phyloP scores from a whole-genome alignment of 2,797 vertebrate genomes.

The Cuniculus paca region DNA sequence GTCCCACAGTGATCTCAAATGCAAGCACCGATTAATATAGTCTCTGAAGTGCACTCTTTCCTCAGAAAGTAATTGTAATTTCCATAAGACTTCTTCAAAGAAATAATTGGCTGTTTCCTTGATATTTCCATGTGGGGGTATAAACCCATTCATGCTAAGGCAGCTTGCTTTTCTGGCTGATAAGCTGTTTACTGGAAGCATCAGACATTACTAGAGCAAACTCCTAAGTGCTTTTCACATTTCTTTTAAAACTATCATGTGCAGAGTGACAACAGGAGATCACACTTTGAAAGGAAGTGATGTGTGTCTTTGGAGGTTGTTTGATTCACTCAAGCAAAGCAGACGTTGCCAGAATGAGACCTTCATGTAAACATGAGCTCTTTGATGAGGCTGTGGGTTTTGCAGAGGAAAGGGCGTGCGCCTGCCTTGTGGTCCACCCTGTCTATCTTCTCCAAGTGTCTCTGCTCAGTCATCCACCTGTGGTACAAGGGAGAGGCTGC shows the following conservation, averaged over 20 bases:
- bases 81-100: slow-evolving; percentile 9
- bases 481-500: not conserved
- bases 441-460: not conserved
- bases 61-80: not conserved
- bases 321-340: not conserved
- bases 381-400: not conserved
- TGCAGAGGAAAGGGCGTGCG: rapidly evolving
- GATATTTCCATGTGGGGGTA: not conserved
- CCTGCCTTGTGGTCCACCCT: not conserved
- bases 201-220: slow-evolving; percentile 2
- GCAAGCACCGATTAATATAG: slow-evolving; percentile 50
- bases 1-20: slow-evolving; percentile 38
- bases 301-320: slow-evolving; percentile 12
- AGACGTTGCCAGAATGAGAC: not conserved
- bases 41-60: not conserved
- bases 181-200: not conserved
- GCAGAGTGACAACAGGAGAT: not conserved
- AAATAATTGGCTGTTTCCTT: not conserved
- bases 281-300: not conserved
- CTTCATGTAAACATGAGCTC: not conserved
- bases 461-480: not conserved
- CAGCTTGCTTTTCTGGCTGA: not conserved
- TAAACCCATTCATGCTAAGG: not conserved
- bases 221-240: slow-evolving; percentile 20
- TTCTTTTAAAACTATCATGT: not conserved